Percentiles rank a stretch among this genome's conserved stretches.
These are phyloP conservation scores for Drosophila aldrichi DNA, from an alignment of 2,888 invertebrate genomes.

Conservation along the genomic window DNA sequence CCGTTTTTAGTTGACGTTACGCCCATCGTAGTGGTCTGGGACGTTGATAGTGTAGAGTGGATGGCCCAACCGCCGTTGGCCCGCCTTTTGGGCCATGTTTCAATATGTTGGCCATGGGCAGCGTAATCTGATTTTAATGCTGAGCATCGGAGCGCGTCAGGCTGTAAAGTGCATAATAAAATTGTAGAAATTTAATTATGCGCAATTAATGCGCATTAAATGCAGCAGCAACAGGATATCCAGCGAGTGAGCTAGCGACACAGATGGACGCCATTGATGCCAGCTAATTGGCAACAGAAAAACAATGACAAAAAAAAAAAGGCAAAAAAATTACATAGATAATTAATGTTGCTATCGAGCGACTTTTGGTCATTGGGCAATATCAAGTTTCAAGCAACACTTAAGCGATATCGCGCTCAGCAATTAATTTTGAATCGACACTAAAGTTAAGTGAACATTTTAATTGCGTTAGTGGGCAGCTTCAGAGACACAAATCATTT, in stretches of 20 bases:
- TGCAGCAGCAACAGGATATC: conserved; percentile 62
- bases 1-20: conserved; percentile 1
- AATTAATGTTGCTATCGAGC: conserved; percentile 33
- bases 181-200: conserved; percentile 78
- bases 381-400: background rate
- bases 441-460: conserved; percentile 10
- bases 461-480: background rate
- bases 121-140: conserved; percentile 76
- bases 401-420: background rate
- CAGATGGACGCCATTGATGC: conserved; percentile 33
- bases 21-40: background rate
- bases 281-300: conserved; percentile 52
- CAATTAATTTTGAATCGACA: conserved; percentile 6
- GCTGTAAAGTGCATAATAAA: conserved; percentile 77
- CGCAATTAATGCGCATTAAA: conserved; percentile 77
- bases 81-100: conserved; percentile 15
- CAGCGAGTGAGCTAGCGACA: conserved; percentile 11
- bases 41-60: background rate
- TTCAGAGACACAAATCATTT: conserved; percentile 1
- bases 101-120: conserved; percentile 44
- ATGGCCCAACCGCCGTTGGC: background rate
- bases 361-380: conserved; percentile 15
- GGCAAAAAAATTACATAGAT: conserved; percentile 10
- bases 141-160: conserved; percentile 45
- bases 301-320: background rate